A percentile compares a stretch with the other conserved stretches of the same genome.
Conservation (phyloP, 1,140 invertebrate genomes). For the Atopsyche davidsoni region DNA sequence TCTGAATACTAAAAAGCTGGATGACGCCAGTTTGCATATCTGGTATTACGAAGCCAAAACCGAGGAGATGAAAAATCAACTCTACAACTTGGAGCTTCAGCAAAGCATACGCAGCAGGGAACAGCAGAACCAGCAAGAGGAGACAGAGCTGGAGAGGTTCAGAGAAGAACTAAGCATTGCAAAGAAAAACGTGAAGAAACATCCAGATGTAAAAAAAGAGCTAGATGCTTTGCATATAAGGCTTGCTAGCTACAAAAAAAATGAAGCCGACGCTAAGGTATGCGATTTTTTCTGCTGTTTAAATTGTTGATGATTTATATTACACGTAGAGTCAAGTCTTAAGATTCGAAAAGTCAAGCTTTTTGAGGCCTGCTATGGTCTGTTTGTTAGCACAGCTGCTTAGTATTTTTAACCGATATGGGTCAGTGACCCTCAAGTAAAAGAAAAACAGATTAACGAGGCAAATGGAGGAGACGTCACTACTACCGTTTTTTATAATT, state of each 20-base stretch:
- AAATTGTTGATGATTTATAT: too few relatives aligned
- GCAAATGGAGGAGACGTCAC: too few relatives aligned
- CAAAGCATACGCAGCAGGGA: conserved; percentile 38
- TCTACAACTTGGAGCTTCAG: conserved; percentile 38
- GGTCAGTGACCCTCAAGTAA: too few relatives aligned
- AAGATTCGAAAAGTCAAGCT: too few relatives aligned
- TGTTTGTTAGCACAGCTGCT: too few relatives aligned
- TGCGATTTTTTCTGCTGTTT: conserved; percentile 8
- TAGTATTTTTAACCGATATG: too few relatives aligned
- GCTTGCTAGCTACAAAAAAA: conserved; percentile 38
- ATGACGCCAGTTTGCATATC: conserved; percentile 36
- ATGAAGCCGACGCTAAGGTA: conserved; percentile 38
- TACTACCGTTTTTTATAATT: too few relatives aligned
- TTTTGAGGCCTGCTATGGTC: too few relatives aligned
- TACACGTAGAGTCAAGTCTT: too few relatives aligned
- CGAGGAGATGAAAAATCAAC: conserved; percentile 37
- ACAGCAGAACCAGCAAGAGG: conserved; percentile 37
- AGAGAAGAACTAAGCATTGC: conserved; percentile 37
- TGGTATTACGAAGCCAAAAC: conserved; percentile 33
- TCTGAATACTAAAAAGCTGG: conserved; percentile 33
- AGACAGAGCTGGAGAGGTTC: conserved; percentile 36
- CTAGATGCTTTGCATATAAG: conserved; percentile 39
- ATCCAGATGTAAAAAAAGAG: conserved; percentile 36
- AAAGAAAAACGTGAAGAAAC: conserved; percentile 31
- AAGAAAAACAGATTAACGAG: too few relatives aligned